A percentile compares a stretch with the other conserved stretches of the same genome.
Conservation (phyloP, 1,140 invertebrate species). For the Marisa cornuarietis region DNA sequence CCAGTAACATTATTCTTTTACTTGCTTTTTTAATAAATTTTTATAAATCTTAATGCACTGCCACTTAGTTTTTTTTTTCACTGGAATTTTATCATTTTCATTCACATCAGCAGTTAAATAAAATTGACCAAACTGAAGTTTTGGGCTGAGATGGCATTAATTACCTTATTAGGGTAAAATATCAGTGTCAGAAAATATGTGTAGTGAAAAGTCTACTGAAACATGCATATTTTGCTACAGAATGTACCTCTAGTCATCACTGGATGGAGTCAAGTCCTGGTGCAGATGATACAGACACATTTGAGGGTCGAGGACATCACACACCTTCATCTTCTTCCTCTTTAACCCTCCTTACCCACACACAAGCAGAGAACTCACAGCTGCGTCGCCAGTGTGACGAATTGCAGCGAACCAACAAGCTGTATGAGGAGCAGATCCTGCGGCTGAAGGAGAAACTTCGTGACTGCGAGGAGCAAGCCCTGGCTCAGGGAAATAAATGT, state of each 20-base stretch:
- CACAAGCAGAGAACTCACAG: conserved; percentile 28
- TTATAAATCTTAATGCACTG: neutral
- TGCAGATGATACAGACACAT: conserved; percentile 17
- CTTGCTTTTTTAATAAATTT: neutral
- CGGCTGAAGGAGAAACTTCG: conserved; percentile 23
- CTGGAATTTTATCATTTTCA: neutral
- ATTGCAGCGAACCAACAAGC: conserved; percentile 29
- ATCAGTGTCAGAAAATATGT: no score
- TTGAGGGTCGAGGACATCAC: neutral
- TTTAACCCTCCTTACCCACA: conserved; percentile 29
- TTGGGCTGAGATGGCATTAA: no score
- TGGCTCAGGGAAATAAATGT: conserved; percentile 21
- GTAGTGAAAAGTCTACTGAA: neutral
- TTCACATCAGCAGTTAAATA: neutral
- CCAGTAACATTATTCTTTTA: conserved; percentile 23
- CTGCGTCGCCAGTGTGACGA: conserved; percentile 33
- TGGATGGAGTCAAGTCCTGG: conserved; percentile 2
- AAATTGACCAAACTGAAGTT: neutral
- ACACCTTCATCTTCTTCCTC: conserved; percentile 18
- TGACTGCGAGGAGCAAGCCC: neutral
- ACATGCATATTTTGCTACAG: neutral
- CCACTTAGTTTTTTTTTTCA: neutral
- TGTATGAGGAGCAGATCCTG: conserved; percentile 34
- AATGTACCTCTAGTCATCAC: neutral
- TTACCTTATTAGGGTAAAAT: no score